A percentile compares a stretch with the other conserved stretches of the same genome.
These are phyloP conservation scores for Nematopogon swammerdamellus DNA, from an alignment of 2,888 invertebrate species.

Conservation along the genomic window DNA sequence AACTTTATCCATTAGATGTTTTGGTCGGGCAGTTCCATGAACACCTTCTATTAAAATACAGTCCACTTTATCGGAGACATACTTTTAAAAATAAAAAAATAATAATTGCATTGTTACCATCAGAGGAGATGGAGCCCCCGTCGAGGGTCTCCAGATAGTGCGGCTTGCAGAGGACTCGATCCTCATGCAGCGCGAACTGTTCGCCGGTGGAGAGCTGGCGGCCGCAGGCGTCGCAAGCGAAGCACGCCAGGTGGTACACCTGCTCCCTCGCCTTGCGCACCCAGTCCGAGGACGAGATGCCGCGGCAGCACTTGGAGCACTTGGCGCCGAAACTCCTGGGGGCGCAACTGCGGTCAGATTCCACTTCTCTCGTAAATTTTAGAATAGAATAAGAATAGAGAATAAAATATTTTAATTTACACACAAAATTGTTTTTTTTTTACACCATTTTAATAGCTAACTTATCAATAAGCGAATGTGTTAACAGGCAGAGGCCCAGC, in stretches of 20 bases:
- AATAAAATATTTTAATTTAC: not conserved
- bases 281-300: constrained; percentile 96
- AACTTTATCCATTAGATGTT: too few relatives aligned
- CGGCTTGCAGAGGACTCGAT: constrained; percentile 93
- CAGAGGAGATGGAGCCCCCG: constrained; percentile 85
- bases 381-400: not conserved
- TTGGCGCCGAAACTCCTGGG: constrained; percentile 92
- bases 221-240: constrained; percentile 95
- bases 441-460: too few relatives aligned
- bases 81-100: not conserved
- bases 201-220: constrained; percentile 92
- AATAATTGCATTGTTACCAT: too few relatives aligned
- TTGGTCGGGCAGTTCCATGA: too few relatives aligned
- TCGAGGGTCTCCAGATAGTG: constrained; percentile 95
- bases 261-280: constrained; percentile 91
- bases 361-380: too few relatives aligned
- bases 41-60: too few relatives aligned
- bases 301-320: constrained; percentile 92
- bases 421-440: not conserved
- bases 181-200: constrained; percentile 95
- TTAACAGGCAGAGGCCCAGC: too few relatives aligned
- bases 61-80: too few relatives aligned
- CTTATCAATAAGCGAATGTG: too few relatives aligned
- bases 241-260: constrained; percentile 98
- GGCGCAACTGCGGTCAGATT: too few relatives aligned